Evolutionary conservation across 2,113 vertebrate genomes (phyloP), one percentile per base, ranked within the genome.

Genomic region (Mohoua ochrocephala): DNA sequence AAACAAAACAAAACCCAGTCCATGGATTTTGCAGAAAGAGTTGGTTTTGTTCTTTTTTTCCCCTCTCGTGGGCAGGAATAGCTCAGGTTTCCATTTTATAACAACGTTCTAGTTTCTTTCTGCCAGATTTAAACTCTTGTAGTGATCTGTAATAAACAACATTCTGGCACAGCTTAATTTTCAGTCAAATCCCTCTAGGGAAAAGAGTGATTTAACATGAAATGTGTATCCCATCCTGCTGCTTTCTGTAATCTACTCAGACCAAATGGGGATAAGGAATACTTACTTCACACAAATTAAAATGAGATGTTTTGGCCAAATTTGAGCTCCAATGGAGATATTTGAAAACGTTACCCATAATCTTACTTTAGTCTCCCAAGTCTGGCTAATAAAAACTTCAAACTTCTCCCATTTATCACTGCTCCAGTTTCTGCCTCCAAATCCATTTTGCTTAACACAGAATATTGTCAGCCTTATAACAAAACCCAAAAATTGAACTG

Each of bases 171-270:
- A 67, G 71, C 37, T 91, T 88, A 82, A 71, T 92, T 94, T 94
- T 92, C 87, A 80, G 56, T 45, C 54, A 93, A 91, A 94, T 81
- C 54, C 81, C 87, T 81, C 80, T 45, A 30, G 56, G 60, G 84
- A 93, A 81, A 6, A 70, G 53, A 60, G 42, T 37, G 76, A 84
- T 94, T 94, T 87, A 77, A 89, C 31, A 84, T 50, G 54, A 91
- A 91, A 89, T 35, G 64, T 37, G 71, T 86, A 81, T 91, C 71
- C 52, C 23, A 3, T 84, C 37, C 39, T 91, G 50, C 68, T 93
- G 84, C 74, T 91, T 95, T 87, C 76, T 82, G 56, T 93, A 95
- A 97, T 93, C 87, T 65, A 84, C 60, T 75, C 75, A 84, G 50
- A 82, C 56, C 54, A 87, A 97, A 89, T 54, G 27, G 52, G 77